Evolutionary conservation across 2,888 invertebrate genomes (phyloP).

Genomic region (Amphipyra berbera): DNA sequence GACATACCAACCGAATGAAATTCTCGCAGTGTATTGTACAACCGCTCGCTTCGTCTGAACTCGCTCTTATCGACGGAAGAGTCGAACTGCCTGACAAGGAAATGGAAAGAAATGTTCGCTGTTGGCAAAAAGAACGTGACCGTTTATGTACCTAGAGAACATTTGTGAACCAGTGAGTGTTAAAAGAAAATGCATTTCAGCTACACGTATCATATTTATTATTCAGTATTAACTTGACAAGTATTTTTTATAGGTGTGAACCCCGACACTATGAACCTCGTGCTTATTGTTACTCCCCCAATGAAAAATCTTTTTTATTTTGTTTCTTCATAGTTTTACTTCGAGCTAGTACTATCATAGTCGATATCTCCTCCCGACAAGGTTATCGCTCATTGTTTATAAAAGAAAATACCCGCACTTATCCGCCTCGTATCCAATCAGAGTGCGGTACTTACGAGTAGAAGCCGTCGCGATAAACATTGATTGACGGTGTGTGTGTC

Average conservation of each 20-base stretch:
- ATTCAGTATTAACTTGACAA: too few species aligned
- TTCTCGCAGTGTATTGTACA: background rate
- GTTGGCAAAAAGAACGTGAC: slow-evolving; percentile 1
- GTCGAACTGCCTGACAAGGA: slow-evolving; percentile 11
- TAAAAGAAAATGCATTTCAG: slow-evolving; percentile 3
- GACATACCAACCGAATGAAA: background rate
- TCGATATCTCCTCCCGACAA: slow-evolving; percentile 1
- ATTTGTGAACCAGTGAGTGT: background rate
- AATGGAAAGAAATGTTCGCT: slow-evolving; percentile 19
- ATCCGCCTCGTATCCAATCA: slow-evolving; percentile 2
- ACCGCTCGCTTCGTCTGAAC: slow-evolving; percentile 4
- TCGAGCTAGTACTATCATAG: background rate
- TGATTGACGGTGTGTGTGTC: too few species aligned
- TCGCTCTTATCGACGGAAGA: slow-evolving; percentile 10
- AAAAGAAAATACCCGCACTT: slow-evolving; percentile 10
- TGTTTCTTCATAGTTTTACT: background rate
- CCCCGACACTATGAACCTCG: too few species aligned
- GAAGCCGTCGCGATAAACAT: background rate
- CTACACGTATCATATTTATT: too few species aligned
- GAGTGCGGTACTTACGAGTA: background rate
- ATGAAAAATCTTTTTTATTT: background rate
- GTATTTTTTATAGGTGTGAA: too few species aligned
- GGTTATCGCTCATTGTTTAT: slow-evolving; percentile 12
- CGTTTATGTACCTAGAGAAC: background rate
- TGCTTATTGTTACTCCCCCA: too few species aligned